Percentiles rank a stretch among this genome's conserved stretches.
phyloP scores from a whole-genome alignment of 2,888 invertebrate species.

The Zaprionus obscuricornis region DNA sequence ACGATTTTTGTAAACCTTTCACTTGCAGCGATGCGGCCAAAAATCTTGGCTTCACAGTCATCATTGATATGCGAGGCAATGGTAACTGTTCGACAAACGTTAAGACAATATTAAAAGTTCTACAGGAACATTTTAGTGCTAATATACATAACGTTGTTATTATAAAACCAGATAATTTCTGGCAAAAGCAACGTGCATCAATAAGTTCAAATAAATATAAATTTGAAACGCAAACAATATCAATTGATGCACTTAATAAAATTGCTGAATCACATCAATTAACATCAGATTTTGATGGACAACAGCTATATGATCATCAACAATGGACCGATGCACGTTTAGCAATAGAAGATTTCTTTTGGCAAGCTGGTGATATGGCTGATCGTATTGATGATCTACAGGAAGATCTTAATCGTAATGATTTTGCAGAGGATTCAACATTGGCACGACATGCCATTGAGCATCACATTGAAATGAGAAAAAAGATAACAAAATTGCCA shows the following conservation, averaged over 20 bases:
- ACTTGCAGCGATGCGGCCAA: constrained; percentile 83
- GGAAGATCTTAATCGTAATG: constrained; percentile 95
- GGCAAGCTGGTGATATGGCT: constrained; percentile 97
- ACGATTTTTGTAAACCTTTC: constrained; percentile 54
- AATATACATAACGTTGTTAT: constrained; percentile 97
- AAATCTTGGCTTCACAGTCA: constrained; percentile 95
- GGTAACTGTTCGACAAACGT: constrained; percentile 93
- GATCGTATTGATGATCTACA: constrained; percentile 96
- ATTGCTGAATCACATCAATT: constrained; percentile 96
- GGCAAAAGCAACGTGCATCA: constrained; percentile 99
- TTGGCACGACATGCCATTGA: constrained; percentile 96
- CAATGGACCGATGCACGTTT: constrained; percentile 98
- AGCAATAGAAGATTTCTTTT: constrained; percentile 97
- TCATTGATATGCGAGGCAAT: constrained; percentile 98
- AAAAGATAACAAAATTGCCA: constrained; percentile 95
- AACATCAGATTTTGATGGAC: constrained; percentile 96
- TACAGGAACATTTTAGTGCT: constrained; percentile 97
- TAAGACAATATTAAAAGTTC: constrained; percentile 98
- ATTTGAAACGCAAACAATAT: constrained; percentile 99
- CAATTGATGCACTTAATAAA: constrained; percentile 96
- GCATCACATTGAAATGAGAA: constrained; percentile 96
- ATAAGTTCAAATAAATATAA: constrained; percentile 99
- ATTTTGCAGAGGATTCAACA: constrained; percentile 97
- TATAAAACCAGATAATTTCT: constrained; percentile 99
- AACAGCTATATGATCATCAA: constrained; percentile 96